phyloP scores from a whole-genome alignment of 2,797 vertebrate species.

The Pterois miles region DNA sequence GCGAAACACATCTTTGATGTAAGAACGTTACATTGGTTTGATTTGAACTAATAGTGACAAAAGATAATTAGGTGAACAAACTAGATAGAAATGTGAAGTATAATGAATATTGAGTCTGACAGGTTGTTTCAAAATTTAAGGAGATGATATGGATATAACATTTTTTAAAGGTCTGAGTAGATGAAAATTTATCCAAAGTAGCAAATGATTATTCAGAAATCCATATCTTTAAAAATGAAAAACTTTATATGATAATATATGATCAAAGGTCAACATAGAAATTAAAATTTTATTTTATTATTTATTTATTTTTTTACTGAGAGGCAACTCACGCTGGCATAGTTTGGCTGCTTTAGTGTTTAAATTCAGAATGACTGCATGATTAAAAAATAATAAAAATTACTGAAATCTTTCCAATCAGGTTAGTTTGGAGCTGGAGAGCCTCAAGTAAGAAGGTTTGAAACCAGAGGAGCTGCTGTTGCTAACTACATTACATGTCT shows the following conservation, averaged over 20 bases:
- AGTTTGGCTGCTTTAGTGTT: neutral
- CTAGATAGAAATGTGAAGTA: neutral
- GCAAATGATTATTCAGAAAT: conserved; percentile 11
- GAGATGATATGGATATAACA: neutral
- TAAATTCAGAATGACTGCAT: conserved; percentile 7
- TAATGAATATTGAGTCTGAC: neutral
- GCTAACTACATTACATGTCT: neutral
- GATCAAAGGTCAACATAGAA: conserved; percentile 41
- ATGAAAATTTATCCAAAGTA: neutral
- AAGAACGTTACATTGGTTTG: neutral
- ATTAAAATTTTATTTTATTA: no score
- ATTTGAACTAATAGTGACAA: neutral
- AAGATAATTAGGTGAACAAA: conserved; percentile 19
- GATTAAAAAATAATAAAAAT: neutral
- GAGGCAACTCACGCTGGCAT: neutral
- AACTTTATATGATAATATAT: conserved; percentile 15
- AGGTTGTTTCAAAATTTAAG: neutral
- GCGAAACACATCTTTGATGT: neutral
- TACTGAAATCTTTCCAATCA: neutral
- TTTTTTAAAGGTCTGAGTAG: neutral
- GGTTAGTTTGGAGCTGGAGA: neutral
- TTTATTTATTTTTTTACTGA: conserved; percentile 16
- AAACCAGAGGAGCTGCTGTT: neutral
- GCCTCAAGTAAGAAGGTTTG: neutral
- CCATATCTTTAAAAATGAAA: neutral